Conservation (phyloP, 64 coral and sea anemone genomes). For the Montipora capricornis region DNA sequence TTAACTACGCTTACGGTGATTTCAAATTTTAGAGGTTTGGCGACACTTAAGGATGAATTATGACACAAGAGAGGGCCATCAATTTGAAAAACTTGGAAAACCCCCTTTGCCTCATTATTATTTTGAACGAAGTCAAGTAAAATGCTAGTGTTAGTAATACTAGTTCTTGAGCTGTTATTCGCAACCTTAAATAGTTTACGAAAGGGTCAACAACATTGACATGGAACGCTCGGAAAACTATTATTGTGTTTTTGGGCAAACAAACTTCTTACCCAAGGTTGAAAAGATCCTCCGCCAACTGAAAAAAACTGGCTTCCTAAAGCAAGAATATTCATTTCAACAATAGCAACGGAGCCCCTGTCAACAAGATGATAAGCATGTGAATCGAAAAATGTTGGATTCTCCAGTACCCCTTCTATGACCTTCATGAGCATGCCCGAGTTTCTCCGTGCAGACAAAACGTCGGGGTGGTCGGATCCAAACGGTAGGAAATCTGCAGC, state of each 20-base stretch:
- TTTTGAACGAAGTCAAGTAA: too few relatives aligned
- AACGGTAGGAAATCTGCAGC: slow-evolving; percentile 80
- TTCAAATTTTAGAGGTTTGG: too few relatives aligned
- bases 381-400: slow-evolving; percentile 57
- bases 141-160: too few relatives aligned
- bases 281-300: slow-evolving; percentile 89
- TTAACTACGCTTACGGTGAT: too few relatives aligned
- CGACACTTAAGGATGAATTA: too few relatives aligned
- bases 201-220: too few relatives aligned
- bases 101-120: too few relatives aligned
- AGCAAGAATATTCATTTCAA: slow-evolving; percentile 96
- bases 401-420: slow-evolving; percentile 19
- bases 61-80: too few relatives aligned
- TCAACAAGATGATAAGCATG: slow-evolving; percentile 63
- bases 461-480: slow-evolving; percentile 66
- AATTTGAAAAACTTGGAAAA: too few relatives aligned
- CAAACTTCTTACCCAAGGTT: slow-evolving; percentile 75
- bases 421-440: slow-evolving; percentile 44
- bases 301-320: slow-evolving; percentile 71
- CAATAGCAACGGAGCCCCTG: slow-evolving; percentile 83
- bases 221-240: too few relatives aligned
- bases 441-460: slow-evolving; percentile 20
- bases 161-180: too few relatives aligned
- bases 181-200: too few relatives aligned
- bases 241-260: slow-evolving; percentile 38